These are phyloP conservation scores for Spilarctia lutea DNA, from an alignment of 2,888 invertebrate genomes.

Conservation along the genomic window DNA sequence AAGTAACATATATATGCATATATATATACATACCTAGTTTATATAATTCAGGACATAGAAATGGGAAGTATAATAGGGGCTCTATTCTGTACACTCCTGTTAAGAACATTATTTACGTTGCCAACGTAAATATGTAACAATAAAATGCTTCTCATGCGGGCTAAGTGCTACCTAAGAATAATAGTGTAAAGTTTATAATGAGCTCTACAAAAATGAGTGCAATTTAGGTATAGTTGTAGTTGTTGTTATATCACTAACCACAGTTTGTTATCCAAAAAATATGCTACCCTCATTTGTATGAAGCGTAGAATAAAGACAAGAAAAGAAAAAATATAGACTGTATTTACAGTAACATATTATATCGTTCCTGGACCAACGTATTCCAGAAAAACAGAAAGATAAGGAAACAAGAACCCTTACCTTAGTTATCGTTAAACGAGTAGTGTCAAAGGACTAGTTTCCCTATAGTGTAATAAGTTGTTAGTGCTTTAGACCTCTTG, in stretches of 20 bases:
- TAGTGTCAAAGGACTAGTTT: neutral
- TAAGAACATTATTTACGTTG: neutral
- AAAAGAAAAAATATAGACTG: constrained; percentile 24
- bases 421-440: neutral
- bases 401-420: neutral
- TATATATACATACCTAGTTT: no score
- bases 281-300: neutral
- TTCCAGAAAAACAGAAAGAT: constrained; percentile 4
- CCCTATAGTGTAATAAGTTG: constrained; percentile 16
- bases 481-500: constrained; percentile 17
- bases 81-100: neutral
- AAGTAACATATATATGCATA: no score
- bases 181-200: no score
- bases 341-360: constrained; percentile 22
- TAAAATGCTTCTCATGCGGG: neutral
- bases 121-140: neutral
- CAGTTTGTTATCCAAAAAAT: neutral
- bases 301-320: constrained; percentile 15
- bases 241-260: neutral
- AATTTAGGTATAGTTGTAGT: neutral
- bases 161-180: no score
- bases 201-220: no score
- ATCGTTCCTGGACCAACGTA: neutral
- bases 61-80: neutral
- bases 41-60: neutral